phyloP scores from a whole-genome alignment of 2,888 invertebrate species.

The Pristionchus fissidentatus region DNA sequence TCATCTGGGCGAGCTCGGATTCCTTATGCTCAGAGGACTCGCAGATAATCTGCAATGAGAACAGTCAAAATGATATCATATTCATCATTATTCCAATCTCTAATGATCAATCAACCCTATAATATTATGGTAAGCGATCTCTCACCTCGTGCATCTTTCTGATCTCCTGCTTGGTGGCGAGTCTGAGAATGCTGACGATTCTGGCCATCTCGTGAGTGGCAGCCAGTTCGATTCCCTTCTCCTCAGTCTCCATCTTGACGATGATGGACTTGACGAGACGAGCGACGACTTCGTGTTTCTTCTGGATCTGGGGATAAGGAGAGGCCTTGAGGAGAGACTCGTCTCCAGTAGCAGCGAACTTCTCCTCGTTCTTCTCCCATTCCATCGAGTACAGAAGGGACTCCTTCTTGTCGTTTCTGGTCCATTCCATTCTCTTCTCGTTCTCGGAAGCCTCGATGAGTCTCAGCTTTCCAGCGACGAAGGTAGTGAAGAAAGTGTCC shows the following conservation, averaged over 20 bases:
- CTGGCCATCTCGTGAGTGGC: conserved; percentile 54
- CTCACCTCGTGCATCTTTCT: conserved; percentile 53
- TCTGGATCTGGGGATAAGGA: conserved; percentile 53
- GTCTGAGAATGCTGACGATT: too few relatives aligned
- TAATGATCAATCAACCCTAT: too few relatives aligned
- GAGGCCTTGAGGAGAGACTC: conserved; percentile 52
- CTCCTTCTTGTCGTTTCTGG: conserved; percentile 51
- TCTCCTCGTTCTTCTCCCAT: conserved; percentile 60
- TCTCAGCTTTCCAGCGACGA: background rate
- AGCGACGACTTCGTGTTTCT: conserved; percentile 54
- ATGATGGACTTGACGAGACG: conserved; percentile 10
- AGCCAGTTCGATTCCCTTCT: conserved; percentile 45
- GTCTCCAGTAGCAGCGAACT: conserved; percentile 68
- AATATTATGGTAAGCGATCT: too few relatives aligned
- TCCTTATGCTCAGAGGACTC: too few relatives aligned
- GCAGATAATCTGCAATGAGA: conserved; percentile 48
- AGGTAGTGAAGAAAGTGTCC: conserved; percentile 39
- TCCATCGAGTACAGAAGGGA: conserved; percentile 61
- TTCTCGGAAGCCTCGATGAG: background rate
- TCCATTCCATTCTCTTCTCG: background rate
- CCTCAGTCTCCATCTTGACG: conserved; percentile 20
- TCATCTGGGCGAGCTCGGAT: conserved; percentile 53
- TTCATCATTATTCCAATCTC: too few relatives aligned
- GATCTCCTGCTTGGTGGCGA: conserved; percentile 56
- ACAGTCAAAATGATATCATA: too few relatives aligned